A percentile compares a stretch with the other conserved stretches of the same genome.
These are phyloP conservation scores for Verasper variegatus DNA, from an alignment of 2,113 vertebrate genomes.

Conservation along the genomic window DNA sequence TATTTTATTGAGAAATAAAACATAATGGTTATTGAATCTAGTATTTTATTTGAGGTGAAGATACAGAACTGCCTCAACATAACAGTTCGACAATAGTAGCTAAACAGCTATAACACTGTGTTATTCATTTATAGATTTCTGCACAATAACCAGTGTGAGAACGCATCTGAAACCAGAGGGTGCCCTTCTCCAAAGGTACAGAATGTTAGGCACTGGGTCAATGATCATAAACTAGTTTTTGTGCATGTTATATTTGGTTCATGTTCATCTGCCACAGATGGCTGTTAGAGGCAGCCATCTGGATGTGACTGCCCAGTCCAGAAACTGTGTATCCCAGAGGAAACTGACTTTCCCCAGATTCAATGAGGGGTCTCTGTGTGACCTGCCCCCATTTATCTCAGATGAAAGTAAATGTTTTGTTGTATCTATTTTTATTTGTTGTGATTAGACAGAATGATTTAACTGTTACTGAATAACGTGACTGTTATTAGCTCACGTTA, in stretches of 20 bases:
- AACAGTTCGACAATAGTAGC: not conserved
- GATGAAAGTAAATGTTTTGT: not conserved
- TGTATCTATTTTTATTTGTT: not conserved
- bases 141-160: slow-evolving; percentile 13
- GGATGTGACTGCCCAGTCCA: slow-evolving; percentile 61
- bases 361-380: slow-evolving; percentile 25
- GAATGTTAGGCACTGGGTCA: slow-evolving; percentile 39
- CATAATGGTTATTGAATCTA: slow-evolving; percentile 18
- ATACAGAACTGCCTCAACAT: not conserved
- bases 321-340: slow-evolving; percentile 56
- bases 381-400: slow-evolving; percentile 18
- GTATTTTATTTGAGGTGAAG: slow-evolving; percentile 5
- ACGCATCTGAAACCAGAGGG: slow-evolving; percentile 29
- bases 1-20: slow-evolving; percentile 26
- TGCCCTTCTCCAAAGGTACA: slow-evolving; percentile 30
- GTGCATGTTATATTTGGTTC: slow-evolving; percentile 41
- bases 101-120: slow-evolving; percentile 2
- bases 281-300: slow-evolving; percentile 66
- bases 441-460: not conserved
- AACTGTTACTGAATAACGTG: too few species aligned
- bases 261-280: slow-evolving; percentile 63
- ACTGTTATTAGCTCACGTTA: too few species aligned
- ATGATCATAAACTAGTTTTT: slow-evolving; percentile 55
- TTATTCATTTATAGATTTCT: not conserved
- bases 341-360: slow-evolving; percentile 44